A percentile compares a stretch with the other conserved stretches of the same genome.
These are phyloP conservation scores for Coecobrya sp. DNA, from an alignment of 2,888 invertebrate genomes.

Conservation along the genomic window DNA sequence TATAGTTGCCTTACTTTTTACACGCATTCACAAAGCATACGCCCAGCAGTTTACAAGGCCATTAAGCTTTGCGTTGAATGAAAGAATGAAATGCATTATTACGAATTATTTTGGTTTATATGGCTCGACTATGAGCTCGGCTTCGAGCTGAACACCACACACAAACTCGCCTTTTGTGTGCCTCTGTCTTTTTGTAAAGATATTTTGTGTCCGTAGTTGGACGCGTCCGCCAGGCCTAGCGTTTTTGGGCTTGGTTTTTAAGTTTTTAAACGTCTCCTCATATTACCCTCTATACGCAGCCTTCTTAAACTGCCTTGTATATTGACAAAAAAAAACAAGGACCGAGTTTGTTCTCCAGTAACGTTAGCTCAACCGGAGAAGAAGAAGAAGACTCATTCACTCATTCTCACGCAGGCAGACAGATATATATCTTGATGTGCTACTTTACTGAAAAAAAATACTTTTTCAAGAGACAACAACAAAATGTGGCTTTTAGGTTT, in stretches of 20 bases:
- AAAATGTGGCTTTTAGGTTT: slow-evolving; percentile 13
- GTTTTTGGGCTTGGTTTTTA: slow-evolving; percentile 18
- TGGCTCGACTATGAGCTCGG: background rate
- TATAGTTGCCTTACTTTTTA: slow-evolving; percentile 38
- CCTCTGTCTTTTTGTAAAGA: background rate
- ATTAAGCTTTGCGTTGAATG: slow-evolving; percentile 69
- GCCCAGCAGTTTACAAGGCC: slow-evolving; percentile 78
- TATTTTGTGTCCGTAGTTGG: background rate
- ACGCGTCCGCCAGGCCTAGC: background rate
- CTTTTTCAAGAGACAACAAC: slow-evolving; percentile 33
- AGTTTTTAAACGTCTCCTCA: slow-evolving; percentile 52
- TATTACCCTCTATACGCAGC: background rate
- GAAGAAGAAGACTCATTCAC: slow-evolving; percentile 45
- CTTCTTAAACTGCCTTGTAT: slow-evolving; percentile 32
- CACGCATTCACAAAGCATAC: slow-evolving; percentile 60
- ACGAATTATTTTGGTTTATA: background rate
- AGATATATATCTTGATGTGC: slow-evolving; percentile 61
- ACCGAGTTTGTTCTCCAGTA: slow-evolving; percentile 69
- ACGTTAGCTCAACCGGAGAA: slow-evolving; percentile 59
- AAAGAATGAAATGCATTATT: slow-evolving; percentile 55
- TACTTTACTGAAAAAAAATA: slow-evolving; percentile 13
- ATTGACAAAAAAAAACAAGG: slow-evolving; percentile 65
- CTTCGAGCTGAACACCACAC: background rate
- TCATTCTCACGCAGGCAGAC: slow-evolving; percentile 50
- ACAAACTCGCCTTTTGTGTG: slow-evolving; percentile 3